Evolutionary conservation across 2,797 vertebrate species (phyloP).

Genomic region (Pseudotriccus pelzelni): DNA sequence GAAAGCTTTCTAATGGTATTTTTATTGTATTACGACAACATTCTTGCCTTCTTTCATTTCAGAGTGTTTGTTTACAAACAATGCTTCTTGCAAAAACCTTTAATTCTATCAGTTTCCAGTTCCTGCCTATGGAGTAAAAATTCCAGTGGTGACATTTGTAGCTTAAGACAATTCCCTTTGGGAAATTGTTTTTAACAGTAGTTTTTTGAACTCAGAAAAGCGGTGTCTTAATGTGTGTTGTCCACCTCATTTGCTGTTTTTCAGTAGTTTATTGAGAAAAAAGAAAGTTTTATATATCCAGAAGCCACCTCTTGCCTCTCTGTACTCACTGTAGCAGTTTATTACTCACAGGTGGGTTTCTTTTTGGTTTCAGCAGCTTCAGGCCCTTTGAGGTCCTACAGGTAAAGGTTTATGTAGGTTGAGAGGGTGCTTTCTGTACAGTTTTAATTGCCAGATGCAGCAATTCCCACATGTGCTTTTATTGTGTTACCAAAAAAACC

Average conservation of each 20-base stretch:
- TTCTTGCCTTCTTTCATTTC: neutral
- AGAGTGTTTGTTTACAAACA: neutral
- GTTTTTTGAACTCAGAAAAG: neutral
- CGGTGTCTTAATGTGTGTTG: neutral
- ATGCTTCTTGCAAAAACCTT: neutral
- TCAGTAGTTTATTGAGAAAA: neutral
- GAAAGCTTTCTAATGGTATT: neutral
- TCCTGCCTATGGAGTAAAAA: neutral
- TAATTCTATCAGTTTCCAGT: neutral
- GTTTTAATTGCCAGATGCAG: neutral
- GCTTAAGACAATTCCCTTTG: neutral
- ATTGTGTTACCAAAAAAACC: conserved; percentile 64
- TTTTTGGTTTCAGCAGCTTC: neutral
- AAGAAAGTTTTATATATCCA: neutral
- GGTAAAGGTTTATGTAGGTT: neutral
- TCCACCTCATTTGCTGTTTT: neutral
- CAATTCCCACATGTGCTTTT: conserved; percentile 53
- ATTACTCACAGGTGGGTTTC: neutral
- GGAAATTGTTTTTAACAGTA: neutral
- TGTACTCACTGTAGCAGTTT: neutral
- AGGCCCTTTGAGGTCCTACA: neutral
- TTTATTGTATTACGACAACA: neutral
- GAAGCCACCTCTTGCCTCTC: neutral
- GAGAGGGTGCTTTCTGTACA: neutral
- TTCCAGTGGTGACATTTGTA: neutral